Conservation (phyloP, 2,797 vertebrate genomes). For the Heteromormyrus szaboi region DNA sequence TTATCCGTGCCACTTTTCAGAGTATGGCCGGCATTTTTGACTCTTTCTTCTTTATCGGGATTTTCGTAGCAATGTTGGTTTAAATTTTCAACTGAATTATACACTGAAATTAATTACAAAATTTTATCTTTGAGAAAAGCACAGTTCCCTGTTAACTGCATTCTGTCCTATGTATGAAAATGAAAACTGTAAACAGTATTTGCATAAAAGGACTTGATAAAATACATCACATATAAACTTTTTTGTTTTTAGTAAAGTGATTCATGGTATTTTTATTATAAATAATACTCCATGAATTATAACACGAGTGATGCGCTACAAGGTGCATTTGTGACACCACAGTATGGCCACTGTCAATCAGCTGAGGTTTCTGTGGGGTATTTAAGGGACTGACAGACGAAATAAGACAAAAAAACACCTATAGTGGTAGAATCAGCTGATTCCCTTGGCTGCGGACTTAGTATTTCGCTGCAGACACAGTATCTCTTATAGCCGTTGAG, state of each 20-base stretch:
- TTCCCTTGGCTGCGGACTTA: not conserved
- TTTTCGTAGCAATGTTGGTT: slow-evolving; percentile 18
- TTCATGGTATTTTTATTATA: not conserved
- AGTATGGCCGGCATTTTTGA: not conserved
- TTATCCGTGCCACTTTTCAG: slow-evolving; percentile 14
- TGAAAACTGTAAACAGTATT: not conserved
- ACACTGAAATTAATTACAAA: slow-evolving; percentile 14
- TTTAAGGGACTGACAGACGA: not conserved
- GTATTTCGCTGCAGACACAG: not conserved
- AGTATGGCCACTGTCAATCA: not conserved
- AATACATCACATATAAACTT: not conserved
- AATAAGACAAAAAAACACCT: not conserved
- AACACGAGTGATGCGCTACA: not conserved
- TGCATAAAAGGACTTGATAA: not conserved
- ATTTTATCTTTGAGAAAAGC: not conserved
- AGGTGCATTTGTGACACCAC: not conserved
- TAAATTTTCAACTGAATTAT: slow-evolving; percentile 3
- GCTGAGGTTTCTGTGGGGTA: not conserved
- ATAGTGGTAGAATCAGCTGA: not conserved
- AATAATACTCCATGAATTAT: not conserved
- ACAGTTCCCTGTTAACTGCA: not conserved
- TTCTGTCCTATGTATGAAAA: not conserved
- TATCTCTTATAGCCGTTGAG: not conserved
- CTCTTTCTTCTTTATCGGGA: not conserved
- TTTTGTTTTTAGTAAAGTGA: not conserved